A percentile compares a stretch with the other conserved stretches of the same genome.
phyloP scores from a whole-genome alignment of 2,113 vertebrate genomes.

The Passer domesticus region DNA sequence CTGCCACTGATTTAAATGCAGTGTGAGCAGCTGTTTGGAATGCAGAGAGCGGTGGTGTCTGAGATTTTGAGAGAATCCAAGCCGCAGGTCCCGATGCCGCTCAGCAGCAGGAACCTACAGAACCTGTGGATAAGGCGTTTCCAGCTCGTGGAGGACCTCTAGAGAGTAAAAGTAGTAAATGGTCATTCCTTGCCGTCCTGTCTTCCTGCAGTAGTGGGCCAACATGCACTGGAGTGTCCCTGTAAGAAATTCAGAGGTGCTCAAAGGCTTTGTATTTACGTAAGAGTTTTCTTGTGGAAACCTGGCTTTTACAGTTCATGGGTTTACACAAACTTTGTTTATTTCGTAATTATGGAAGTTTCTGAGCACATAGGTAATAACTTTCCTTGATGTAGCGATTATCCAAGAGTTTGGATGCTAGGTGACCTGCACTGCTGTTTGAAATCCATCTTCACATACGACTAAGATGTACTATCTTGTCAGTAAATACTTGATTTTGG shows the following conservation, averaged over 20 bases:
- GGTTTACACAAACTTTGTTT: fast-evolving
- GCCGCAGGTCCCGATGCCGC: fast-evolving
- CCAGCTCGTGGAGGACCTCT: conserved; percentile 5
- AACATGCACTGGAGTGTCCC: fast-evolving
- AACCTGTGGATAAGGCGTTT: background rate
- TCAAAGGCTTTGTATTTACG: fast-evolving
- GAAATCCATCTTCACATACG: background rate
- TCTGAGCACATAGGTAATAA: background rate
- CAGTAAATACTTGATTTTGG: background rate
- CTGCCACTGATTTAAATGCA: background rate
- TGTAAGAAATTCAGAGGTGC: background rate
- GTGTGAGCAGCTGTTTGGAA: background rate
- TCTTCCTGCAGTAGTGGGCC: background rate
- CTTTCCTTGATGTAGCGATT: background rate
- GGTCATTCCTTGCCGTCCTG: fast-evolving
- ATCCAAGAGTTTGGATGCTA: background rate
- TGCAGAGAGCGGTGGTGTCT: background rate
- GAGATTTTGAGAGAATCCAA: fast-evolving
- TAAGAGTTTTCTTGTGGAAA: background rate
- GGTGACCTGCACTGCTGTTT: background rate
- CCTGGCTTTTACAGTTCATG: background rate
- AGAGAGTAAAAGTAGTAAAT: background rate
- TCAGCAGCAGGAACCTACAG: background rate
- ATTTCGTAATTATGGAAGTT: background rate
- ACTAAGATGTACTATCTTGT: background rate